Percentiles rank a stretch among this genome's conserved stretches.
phyloP scores from a whole-genome alignment of 2,113 vertebrate genomes.

The Melanostigma gelatinosum region DNA sequence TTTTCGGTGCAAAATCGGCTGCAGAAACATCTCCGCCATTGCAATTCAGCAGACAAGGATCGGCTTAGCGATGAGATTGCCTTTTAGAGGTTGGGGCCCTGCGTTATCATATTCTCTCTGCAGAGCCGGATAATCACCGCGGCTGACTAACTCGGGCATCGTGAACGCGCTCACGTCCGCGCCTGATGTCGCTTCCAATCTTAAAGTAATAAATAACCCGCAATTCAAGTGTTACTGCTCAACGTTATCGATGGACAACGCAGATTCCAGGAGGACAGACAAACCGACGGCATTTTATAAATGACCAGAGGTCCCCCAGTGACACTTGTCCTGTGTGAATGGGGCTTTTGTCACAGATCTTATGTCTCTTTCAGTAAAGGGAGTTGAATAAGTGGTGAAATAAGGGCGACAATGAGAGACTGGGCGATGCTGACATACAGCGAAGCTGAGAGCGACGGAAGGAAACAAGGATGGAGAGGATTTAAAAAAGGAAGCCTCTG shows the following conservation, averaged over 20 bases:
- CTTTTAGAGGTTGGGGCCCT: constrained; percentile 41
- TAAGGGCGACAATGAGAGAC: background rate
- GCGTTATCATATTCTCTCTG: constrained; percentile 44
- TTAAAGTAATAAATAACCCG: constrained; percentile 41
- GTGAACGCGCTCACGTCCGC: constrained; percentile 8
- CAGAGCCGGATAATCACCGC: constrained; percentile 49
- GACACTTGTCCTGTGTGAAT: background rate
- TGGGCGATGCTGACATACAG: constrained; percentile 10
- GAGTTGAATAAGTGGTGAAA: constrained; percentile 2
- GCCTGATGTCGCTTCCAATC: constrained; percentile 32
- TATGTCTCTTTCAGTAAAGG: constrained; percentile 1
- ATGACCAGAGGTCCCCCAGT: background rate
- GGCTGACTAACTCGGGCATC: constrained; percentile 31
- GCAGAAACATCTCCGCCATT: constrained; percentile 19
- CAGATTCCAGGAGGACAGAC: background rate
- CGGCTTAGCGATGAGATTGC: constrained; percentile 44
- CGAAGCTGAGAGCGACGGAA: constrained; percentile 11
- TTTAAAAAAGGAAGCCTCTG: background rate
- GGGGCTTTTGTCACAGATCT: background rate
- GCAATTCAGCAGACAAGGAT: constrained; percentile 38
- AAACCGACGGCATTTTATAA: background rate
- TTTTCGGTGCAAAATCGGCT: constrained; percentile 1
- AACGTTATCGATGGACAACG: background rate
- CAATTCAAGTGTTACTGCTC: constrained; percentile 15
- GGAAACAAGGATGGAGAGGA: background rate